Percentiles rank a stretch among this genome's conserved stretches.
These are phyloP conservation scores for Amiota mariae DNA, from an alignment of 2,888 invertebrate species.

Conservation along the genomic window DNA sequence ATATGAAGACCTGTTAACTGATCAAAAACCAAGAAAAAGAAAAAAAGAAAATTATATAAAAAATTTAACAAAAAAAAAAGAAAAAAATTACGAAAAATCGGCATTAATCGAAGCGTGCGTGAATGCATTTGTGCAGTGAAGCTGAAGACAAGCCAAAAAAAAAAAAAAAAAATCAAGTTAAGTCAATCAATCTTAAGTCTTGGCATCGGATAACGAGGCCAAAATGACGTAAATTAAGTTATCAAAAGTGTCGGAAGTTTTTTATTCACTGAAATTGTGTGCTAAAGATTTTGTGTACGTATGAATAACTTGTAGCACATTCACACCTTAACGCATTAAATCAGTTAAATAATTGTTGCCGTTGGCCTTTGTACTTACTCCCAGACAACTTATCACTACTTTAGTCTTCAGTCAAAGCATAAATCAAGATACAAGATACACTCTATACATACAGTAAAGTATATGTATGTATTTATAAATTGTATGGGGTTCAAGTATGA, in stretches of 20 bases:
- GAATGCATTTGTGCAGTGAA: slow-evolving; percentile 31
- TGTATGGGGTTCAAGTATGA: no score
- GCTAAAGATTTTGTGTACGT: slow-evolving; percentile 7
- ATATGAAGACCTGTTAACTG: neutral
- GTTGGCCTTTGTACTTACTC: slow-evolving; percentile 5
- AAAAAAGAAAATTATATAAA: neutral
- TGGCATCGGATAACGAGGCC: slow-evolving; percentile 11
- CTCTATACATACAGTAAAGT: slow-evolving; percentile 47
- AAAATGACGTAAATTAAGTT: slow-evolving; percentile 59
- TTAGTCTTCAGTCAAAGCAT: slow-evolving; percentile 44
- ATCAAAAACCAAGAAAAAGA: neutral
- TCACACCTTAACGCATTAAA: slow-evolving; percentile 65
- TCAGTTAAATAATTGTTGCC: slow-evolving; percentile 49
- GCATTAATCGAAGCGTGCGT: slow-evolving; percentile 24
- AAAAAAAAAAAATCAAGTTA: neutral
- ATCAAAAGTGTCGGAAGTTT: slow-evolving; percentile 66
- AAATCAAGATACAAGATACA: slow-evolving; percentile 59
- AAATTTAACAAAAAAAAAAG: neutral
- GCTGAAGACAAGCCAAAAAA: slow-evolving; percentile 6
- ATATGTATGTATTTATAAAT: no score
- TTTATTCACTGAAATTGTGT: slow-evolving; percentile 48
- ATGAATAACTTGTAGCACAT: slow-evolving; percentile 48
- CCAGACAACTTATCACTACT: slow-evolving; percentile 49
- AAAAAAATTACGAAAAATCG: slow-evolving; percentile 1
- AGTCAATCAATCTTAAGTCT: slow-evolving; percentile 22